Conservation (phyloP, 2,888 invertebrate genomes). For the Pseudolycoriella hygida region DNA sequence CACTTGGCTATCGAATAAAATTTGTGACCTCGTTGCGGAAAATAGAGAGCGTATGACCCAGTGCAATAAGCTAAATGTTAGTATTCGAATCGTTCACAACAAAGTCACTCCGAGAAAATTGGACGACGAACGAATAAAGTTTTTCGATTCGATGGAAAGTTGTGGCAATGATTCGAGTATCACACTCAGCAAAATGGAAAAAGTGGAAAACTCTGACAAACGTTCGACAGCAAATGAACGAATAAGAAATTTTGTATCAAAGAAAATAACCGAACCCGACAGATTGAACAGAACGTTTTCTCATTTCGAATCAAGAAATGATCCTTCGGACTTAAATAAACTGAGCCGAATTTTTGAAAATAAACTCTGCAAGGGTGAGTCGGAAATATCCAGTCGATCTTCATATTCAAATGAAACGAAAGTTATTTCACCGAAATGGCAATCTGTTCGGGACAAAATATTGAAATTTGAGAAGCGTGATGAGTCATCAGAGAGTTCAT, state of each 20-base stretch:
- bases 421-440: neutral
- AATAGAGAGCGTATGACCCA: neutral
- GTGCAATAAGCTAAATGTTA: constrained; percentile 8
- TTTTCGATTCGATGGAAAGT: neutral
- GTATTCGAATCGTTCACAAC: constrained; percentile 11
- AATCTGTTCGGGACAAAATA: constrained; percentile 11
- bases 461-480: constrained; percentile 9
- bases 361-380: constrained; percentile 9
- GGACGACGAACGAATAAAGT: neutral
- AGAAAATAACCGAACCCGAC: too few species aligned
- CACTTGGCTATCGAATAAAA: constrained; percentile 32
- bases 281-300: too few species aligned
- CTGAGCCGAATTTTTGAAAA: constrained; percentile 7
- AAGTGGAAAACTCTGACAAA: too few species aligned
- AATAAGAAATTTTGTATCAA: too few species aligned
- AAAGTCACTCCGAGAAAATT: constrained; percentile 5
- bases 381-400: constrained; percentile 7
- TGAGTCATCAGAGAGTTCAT: neutral
- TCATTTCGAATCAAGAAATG: too few species aligned
- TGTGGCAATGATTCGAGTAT: constrained; percentile 1
- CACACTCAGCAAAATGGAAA: too few species aligned
- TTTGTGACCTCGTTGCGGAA: constrained; percentile 1
- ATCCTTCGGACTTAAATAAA: neutral
- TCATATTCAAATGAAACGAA: too few species aligned
- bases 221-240: too few species aligned